Evolutionary conservation across 1,140 invertebrate species (phyloP).

Genomic region (Zaprionus capensis): DNA sequence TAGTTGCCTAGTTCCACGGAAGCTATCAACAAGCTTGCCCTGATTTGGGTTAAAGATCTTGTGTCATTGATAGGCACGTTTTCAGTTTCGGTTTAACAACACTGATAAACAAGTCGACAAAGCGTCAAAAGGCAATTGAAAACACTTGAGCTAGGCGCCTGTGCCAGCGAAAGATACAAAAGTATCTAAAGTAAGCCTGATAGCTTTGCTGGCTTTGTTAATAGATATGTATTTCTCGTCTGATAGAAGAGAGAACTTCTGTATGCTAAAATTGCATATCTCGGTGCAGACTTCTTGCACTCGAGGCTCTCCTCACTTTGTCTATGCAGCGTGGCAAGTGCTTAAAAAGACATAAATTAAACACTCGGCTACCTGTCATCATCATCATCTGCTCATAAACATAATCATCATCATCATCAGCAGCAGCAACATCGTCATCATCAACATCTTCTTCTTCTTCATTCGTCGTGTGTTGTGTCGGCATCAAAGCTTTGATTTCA

Average conservation of each 20-base stretch:
- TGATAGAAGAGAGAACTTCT: neutral
- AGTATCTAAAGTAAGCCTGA: neutral
- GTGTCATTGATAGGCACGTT: slow-evolving; percentile 47
- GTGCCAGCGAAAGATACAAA: slow-evolving; percentile 12
- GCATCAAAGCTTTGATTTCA: slow-evolving; percentile 82
- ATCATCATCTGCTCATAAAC: slow-evolving; percentile 52
- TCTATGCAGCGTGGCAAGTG: slow-evolving; percentile 62
- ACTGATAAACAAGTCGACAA: slow-evolving; percentile 16
- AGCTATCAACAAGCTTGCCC: slow-evolving; percentile 35
- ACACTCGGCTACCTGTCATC: slow-evolving; percentile 80
- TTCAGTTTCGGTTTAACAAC: slow-evolving; percentile 10
- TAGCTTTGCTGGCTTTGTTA: neutral
- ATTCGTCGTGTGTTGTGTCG: slow-evolving; percentile 55
- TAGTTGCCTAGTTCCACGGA: slow-evolving; percentile 26
- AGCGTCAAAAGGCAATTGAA: slow-evolving; percentile 7
- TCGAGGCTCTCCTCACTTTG: slow-evolving; percentile 27
- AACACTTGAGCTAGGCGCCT: slow-evolving; percentile 32
- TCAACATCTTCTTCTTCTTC: neutral
- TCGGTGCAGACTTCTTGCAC: slow-evolving; percentile 19
- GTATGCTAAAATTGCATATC: slow-evolving; percentile 13
- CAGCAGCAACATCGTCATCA: slow-evolving; percentile 19
- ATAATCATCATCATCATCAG: slow-evolving; percentile 34
- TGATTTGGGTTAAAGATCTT: slow-evolving; percentile 69
- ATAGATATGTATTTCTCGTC: neutral
- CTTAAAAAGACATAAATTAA: slow-evolving; percentile 83